A percentile compares a stretch with the other conserved stretches of the same genome.
These are phyloP conservation scores for Anhinga anhinga DNA, from an alignment of 2,113 vertebrate genomes.

Conservation along the genomic window DNA sequence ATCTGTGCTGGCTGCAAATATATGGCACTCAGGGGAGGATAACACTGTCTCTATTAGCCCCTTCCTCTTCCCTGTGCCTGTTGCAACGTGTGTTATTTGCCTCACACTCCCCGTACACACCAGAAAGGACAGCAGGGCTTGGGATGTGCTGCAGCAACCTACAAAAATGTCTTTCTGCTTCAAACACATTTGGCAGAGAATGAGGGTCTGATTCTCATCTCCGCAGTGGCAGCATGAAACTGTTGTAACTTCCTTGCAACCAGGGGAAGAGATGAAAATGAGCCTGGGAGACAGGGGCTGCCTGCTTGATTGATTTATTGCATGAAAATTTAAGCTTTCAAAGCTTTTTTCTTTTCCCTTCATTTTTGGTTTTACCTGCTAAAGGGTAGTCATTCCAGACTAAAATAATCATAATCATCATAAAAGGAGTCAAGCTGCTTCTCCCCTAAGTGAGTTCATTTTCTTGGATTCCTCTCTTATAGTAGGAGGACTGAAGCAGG, in stretches of 20 bases:
- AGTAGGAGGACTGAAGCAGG: constrained; percentile 11
- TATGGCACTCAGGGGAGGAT: fast-evolving
- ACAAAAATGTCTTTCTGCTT: not conserved
- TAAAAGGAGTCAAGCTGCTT: constrained; percentile 3
- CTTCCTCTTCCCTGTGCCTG: not conserved
- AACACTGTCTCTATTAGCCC: not conserved
- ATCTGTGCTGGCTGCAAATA: fast-evolving
- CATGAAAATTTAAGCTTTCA: not conserved
- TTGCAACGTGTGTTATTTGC: fast-evolving
- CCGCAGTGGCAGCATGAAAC: not conserved
- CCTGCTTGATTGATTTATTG: not conserved
- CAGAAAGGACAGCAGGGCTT: not conserved
- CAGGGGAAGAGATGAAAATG: not conserved
- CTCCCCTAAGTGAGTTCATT: not conserved
- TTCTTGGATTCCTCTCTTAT: not conserved
- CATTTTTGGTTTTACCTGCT: not conserved
- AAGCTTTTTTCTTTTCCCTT: not conserved
- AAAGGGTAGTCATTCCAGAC: not conserved
- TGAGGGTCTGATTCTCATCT: not conserved
- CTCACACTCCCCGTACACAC: not conserved
- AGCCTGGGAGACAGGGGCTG: not conserved
- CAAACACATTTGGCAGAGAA: not conserved
- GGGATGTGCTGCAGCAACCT: not conserved
- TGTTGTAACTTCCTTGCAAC: not conserved
- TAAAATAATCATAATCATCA: constrained; percentile 34